phyloP scores from a whole-genome alignment of 2,113 vertebrate genomes.

The Melierax canorus region DNA sequence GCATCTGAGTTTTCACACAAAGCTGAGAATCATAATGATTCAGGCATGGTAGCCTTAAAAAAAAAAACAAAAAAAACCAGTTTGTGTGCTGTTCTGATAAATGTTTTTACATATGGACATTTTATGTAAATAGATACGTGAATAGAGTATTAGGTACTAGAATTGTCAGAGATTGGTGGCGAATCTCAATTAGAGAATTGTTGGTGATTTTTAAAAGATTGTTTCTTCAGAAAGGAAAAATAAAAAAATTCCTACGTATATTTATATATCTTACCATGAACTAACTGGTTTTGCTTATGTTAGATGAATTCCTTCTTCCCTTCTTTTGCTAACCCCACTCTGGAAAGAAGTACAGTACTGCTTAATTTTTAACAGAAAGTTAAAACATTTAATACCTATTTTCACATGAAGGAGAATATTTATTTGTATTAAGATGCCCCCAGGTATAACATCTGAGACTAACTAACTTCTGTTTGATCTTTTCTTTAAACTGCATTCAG shows the following conservation, averaged over 20 bases:
- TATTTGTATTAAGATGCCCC: neutral
- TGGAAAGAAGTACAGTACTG: neutral
- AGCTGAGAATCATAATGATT: neutral
- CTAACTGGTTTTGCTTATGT: neutral
- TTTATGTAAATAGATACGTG: neutral
- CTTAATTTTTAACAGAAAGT: neutral
- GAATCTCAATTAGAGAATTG: too few species aligned
- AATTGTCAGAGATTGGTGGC: neutral
- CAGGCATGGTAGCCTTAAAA: neutral
- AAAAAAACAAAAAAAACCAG: fast-evolving
- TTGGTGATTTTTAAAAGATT: neutral
- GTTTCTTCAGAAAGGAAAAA: neutral
- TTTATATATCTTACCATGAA: neutral
- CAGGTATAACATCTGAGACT: neutral
- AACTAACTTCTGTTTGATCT: neutral
- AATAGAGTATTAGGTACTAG: neutral
- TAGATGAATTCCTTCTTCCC: neutral
- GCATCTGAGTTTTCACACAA: neutral
- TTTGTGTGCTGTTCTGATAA: neutral
- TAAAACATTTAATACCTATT: neutral
- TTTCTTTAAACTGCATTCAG: neutral
- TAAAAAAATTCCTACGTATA: too few species aligned
- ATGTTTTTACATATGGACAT: neutral
- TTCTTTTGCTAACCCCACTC: neutral
- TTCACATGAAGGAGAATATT: neutral